Base-by-base conservation (phyloP, 2,888 invertebrate genomes). In the Eristalis arbustorum region DNA sequence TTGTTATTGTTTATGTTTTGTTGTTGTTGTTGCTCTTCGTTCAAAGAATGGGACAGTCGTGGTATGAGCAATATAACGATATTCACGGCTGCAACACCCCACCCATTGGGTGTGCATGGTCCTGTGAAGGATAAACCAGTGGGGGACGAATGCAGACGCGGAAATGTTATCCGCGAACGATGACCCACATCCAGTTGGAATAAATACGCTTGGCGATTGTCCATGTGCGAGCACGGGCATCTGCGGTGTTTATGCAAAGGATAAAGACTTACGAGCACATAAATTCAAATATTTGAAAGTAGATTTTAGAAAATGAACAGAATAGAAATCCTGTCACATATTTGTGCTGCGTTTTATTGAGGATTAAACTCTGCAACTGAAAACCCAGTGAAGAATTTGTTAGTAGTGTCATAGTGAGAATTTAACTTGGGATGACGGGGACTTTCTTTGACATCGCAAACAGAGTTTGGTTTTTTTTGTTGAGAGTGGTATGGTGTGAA, bases 111-210 rank as follows among this genome's bases (percentile, higher is more conserved):
- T 40, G 22, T 42, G 40, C 13, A 40, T 13, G 23, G 23, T 80
- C 6, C 59, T 28, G 3, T 22, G 64, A 66, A 81, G 71, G 71
- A 82, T 76, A 49, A 76, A 59, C 75, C 62, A 76, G 42, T 78
- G 57, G 37, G 66, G 59, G 40, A 23, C 31, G 23, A 34, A 42
- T 61, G 63, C 34, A 77, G 77, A 81, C 81, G 77, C 85, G 85
- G 84, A 85, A 85, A 81, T 77, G 84, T 85, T 81, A 81, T 69
- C 76, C 81, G 81, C 84, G 84, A 81, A 81, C 84, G 69, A 81
- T 81, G 84, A 85, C 84, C 84, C 81, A 85, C 37, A 85, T 85
- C 63, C 62, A 37, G 37, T 13, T 13, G 37, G 13, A 37, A 37
- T 37, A 13, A 37, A 37, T 13, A 37, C 56, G 56, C 4, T 22